Percentiles rank a stretch among this genome's conserved stretches.
Evolutionary conservation across 2,113 vertebrate genomes (phyloP).

Genomic region (Pangasianodon gigas): DNA sequence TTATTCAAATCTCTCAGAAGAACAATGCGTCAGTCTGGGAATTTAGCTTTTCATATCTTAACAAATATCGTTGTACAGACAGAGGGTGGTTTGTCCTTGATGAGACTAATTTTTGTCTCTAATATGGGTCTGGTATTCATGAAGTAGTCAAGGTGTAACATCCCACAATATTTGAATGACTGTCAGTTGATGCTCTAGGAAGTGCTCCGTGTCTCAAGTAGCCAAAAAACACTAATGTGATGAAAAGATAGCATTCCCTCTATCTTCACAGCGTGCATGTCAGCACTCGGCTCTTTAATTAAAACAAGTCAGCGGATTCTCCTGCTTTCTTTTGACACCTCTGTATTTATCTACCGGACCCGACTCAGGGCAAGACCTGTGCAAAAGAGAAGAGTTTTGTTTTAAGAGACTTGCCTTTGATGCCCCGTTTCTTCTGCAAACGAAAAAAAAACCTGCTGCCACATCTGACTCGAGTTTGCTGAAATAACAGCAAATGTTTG

Average conservation of each 20-base stretch:
- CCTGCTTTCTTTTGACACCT: slow-evolving; percentile 68
- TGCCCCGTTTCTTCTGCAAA: slow-evolving; percentile 69
- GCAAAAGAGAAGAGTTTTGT: slow-evolving; percentile 63
- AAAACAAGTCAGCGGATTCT: slow-evolving; percentile 60
- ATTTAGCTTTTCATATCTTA: not conserved
- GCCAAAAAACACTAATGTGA: slow-evolving; percentile 22
- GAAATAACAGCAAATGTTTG: slow-evolving; percentile 85
- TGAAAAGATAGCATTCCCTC: slow-evolving; percentile 30
- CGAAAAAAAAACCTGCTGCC: slow-evolving; percentile 57
- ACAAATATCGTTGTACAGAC: not conserved
- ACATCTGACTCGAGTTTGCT: slow-evolving; percentile 82
- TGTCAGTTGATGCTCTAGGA: not conserved
- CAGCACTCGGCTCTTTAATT: slow-evolving; percentile 60
- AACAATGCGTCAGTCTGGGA: not conserved
- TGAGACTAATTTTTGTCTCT: not conserved
- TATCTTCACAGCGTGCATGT: slow-evolving; percentile 38
- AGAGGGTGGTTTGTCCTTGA: not conserved
- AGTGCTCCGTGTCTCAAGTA: not conserved
- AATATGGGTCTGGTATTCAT: not conserved
- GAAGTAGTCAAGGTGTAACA: not conserved
- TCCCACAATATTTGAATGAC: not conserved
- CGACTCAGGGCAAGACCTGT: slow-evolving; percentile 61
- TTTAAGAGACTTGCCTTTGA: slow-evolving; percentile 73
- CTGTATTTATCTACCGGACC: slow-evolving; percentile 66
- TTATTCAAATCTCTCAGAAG: not conserved